phyloP scores from a whole-genome alignment of 2,797 vertebrate genomes.

The Darevskia nairensis region DNA sequence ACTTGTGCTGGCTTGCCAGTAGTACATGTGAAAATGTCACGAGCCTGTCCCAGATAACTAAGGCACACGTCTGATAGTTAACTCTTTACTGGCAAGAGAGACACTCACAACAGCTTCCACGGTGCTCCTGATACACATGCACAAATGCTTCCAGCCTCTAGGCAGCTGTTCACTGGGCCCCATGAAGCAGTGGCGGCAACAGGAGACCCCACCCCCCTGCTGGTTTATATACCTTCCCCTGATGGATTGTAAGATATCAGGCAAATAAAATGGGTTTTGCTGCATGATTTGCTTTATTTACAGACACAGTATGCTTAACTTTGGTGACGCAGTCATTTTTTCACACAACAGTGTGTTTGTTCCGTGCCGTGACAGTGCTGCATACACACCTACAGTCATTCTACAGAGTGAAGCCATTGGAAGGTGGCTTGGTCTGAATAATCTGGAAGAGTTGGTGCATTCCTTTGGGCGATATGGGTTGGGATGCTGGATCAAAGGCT shows the following conservation, averaged over 20 bases:
- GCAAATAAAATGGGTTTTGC: background rate
- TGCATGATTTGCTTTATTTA: constrained; percentile 71
- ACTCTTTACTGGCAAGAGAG: too few species aligned
- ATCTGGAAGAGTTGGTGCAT: rapidly evolving
- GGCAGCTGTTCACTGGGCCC: background rate
- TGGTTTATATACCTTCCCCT: too few species aligned
- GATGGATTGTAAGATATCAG: too few species aligned
- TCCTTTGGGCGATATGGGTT: rapidly evolving
- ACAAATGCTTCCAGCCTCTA: background rate
- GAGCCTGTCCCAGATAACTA: too few species aligned
- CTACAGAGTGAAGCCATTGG: constrained; percentile 30
- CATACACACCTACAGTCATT: constrained; percentile 25
- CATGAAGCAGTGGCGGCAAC: too few species aligned
- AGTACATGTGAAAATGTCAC: too few species aligned
- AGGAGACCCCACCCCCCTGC: too few species aligned
- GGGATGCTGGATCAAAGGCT: background rate
- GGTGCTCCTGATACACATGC: too few species aligned
- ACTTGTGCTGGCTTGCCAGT: background rate
- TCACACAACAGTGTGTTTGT: constrained; percentile 1
- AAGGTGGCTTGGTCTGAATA: constrained; percentile 12
- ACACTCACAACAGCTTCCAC: too few species aligned
- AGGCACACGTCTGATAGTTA: too few species aligned
- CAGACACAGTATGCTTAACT: constrained; percentile 50
- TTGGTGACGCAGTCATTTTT: background rate
- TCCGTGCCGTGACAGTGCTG: background rate